Evolutionary conservation across 2,797 vertebrate genomes (phyloP).

Genomic region (Neoniphon sammara): DNA sequence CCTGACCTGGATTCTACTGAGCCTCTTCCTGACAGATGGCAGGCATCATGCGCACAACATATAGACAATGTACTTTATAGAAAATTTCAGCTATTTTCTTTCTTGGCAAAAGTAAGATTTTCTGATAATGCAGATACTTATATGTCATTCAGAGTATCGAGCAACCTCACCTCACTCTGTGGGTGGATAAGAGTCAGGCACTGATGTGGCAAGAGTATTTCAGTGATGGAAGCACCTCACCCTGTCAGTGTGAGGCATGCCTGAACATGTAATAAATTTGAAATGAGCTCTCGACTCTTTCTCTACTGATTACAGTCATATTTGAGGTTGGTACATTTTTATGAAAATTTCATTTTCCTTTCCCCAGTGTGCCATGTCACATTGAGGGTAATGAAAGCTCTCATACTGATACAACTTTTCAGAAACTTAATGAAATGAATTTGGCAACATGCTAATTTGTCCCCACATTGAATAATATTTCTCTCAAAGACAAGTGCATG

Average conservation of each 20-base stretch:
- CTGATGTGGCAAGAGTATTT: conserved; percentile 58
- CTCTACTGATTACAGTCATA: conserved; percentile 42
- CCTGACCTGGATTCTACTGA: conserved; percentile 52
- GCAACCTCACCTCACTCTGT: conserved; percentile 37
- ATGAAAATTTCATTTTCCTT: conserved; percentile 37
- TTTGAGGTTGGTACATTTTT: conserved; percentile 34
- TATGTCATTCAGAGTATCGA: conserved; percentile 35
- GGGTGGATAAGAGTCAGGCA: conserved; percentile 57
- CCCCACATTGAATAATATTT: conserved; percentile 30
- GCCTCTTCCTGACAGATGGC: conserved; percentile 33
- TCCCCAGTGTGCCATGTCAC: conserved; percentile 24
- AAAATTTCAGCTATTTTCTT: conserved; percentile 23
- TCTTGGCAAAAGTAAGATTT: conserved; percentile 6
- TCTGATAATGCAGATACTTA: conserved; percentile 26
- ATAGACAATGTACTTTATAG: conserved; percentile 16
- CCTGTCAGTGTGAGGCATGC: conserved; percentile 48
- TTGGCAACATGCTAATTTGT: conserved; percentile 28
- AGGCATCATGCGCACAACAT: conserved; percentile 18
- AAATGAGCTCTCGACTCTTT: conserved; percentile 55
- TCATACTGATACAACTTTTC: conserved; percentile 34
- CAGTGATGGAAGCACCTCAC: conserved; percentile 34
- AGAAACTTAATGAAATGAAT: conserved; percentile 21
- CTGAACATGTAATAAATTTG: conserved; percentile 64
- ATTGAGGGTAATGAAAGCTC: conserved; percentile 48
- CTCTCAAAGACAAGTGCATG: conserved; percentile 10